A percentile compares a stretch with the other conserved stretches of the same genome.
Conservation (phyloP, 53 echinoderm and acorn worm species). For the Apostichopus leukothele region DNA sequence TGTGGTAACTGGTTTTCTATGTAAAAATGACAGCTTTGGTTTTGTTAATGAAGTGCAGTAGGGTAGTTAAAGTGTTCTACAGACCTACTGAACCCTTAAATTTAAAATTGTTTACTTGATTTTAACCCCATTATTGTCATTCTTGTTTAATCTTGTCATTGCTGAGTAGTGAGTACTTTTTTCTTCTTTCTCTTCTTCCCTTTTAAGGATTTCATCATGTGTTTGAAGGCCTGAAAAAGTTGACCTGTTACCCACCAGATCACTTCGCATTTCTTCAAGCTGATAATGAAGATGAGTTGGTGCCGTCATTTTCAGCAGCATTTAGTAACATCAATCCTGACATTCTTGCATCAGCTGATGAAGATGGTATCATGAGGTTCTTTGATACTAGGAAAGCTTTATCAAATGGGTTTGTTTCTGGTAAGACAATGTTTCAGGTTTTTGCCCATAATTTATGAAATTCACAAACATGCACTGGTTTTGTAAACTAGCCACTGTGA, state of each 20-base stretch:
- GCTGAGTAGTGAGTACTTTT: no score
- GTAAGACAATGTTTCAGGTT: constrained; percentile 24
- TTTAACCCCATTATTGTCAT: no score
- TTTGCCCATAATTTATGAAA: no score
- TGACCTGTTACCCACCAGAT: constrained; percentile 55
- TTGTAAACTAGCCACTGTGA: no score
- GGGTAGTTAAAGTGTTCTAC: no score
- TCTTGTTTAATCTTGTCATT: no score
- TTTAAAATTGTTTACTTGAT: no score
- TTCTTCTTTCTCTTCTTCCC: not conserved
- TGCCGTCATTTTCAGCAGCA: constrained; percentile 90
- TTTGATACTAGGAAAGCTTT: constrained; percentile 64
- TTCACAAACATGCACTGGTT: no score
- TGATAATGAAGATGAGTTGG: constrained; percentile 61
- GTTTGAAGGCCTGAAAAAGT: constrained; percentile 19
- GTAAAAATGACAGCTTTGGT: no score
- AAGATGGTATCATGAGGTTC: constrained; percentile 84
- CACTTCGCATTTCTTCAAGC: constrained; percentile 55
- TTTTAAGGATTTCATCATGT: constrained; percentile 16
- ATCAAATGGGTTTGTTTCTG: constrained; percentile 55
- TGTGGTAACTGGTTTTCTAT: no score
- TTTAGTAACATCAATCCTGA: constrained; percentile 56
- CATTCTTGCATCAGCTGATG: constrained; percentile 89
- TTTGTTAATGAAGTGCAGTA: no score
- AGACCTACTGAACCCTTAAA: no score